Evolutionary conservation across 2,888 invertebrate species (phyloP).

Genomic region (Auanema sp.): DNA sequence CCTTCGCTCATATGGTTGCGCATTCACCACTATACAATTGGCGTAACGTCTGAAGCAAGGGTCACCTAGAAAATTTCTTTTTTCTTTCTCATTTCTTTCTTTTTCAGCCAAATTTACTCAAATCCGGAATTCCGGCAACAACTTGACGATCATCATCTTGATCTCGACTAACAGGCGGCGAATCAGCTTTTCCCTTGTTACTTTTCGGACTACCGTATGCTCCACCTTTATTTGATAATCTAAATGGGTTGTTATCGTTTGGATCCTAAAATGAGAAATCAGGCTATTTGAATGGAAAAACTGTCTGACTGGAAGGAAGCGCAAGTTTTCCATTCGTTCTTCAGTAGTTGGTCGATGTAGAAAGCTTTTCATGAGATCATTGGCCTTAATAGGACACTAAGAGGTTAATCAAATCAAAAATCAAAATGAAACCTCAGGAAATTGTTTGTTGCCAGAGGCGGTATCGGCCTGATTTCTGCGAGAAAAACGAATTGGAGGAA

Average conservation of each 20-base stretch:
- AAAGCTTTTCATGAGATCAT: no score
- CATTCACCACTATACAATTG: slow-evolving; percentile 62
- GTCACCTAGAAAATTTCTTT: slow-evolving; percentile 46
- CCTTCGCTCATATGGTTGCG: slow-evolving; percentile 64
- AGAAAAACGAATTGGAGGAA: no score
- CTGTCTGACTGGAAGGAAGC: slow-evolving; percentile 14
- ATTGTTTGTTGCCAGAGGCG: no score
- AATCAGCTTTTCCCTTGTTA: slow-evolving; percentile 2
- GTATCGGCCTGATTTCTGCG: no score
- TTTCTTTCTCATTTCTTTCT: not conserved
- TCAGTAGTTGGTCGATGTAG: no score
- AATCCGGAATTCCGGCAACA: slow-evolving; percentile 56
- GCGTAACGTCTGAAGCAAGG: slow-evolving; percentile 63
- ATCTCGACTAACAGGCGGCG: slow-evolving; percentile 19
- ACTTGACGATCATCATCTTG: slow-evolving; percentile 30
- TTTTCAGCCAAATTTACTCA: slow-evolving; percentile 38
- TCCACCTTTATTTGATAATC: slow-evolving; percentile 5
- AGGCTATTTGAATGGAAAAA: no score
- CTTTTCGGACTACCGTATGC: slow-evolving; percentile 1
- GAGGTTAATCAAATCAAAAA: no score
- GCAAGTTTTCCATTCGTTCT: not conserved
- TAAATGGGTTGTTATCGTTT: no score
- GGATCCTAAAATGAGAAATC: no score
- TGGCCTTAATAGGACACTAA: no score
- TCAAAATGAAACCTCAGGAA: no score